These are phyloP conservation scores for Cosmorhoe ocellata DNA, from an alignment of 2,888 invertebrate genomes.

Conservation along the genomic window DNA sequence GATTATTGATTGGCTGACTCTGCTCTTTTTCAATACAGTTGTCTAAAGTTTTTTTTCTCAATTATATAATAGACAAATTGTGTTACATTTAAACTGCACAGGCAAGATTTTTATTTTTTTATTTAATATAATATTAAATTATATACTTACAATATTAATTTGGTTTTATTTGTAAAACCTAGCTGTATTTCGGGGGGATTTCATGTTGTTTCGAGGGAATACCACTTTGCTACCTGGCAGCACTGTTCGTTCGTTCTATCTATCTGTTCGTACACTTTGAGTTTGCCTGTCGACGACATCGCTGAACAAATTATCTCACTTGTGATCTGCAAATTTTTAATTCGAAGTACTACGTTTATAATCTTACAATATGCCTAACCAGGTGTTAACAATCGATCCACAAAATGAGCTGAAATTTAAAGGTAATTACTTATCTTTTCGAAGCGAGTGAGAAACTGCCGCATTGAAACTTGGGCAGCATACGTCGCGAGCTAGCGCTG, in stretches of 20 bases:
- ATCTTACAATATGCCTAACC: constrained; percentile 84
- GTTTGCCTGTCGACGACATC: constrained; percentile 67
- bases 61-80: too few species aligned
- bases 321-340: constrained; percentile 61
- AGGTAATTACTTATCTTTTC: constrained; percentile 84
- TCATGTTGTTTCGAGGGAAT: too few species aligned
- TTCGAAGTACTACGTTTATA: constrained; percentile 78
- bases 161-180: too few species aligned
- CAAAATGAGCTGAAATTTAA: constrained; percentile 94
- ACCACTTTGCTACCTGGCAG: too few species aligned
- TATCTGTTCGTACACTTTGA: constrained; percentile 59
- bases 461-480: constrained; percentile 65
- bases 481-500: constrained; percentile 72
- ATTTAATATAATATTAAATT: too few species aligned
- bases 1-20: too few species aligned
- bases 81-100: too few species aligned
- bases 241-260: constrained; percentile 50
- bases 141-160: too few species aligned
- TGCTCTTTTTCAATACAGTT: too few species aligned
- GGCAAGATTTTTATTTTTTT: too few species aligned
- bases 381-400: constrained; percentile 93
- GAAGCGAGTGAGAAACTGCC: constrained; percentile 46
- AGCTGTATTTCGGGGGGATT: too few species aligned
- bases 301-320: constrained; percentile 57
- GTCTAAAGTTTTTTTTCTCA: too few species aligned